Evolutionary conservation across 2,113 vertebrate genomes (phyloP).

Genomic region (Dasyornis broadbenti): DNA sequence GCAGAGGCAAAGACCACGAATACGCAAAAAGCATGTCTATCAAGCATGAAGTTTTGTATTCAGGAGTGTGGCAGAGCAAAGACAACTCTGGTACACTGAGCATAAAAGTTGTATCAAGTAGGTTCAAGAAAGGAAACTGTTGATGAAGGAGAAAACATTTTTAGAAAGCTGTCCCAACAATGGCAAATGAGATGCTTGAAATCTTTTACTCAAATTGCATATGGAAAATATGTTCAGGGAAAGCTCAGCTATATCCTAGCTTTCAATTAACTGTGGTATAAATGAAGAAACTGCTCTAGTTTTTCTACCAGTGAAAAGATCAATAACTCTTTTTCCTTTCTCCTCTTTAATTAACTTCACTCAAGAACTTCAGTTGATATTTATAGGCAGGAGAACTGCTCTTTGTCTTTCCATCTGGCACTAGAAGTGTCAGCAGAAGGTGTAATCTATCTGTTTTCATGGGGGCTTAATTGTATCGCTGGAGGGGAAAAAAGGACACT

Average conservation of each 20-base stretch:
- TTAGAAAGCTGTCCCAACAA: slow-evolving; percentile 32
- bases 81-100: slow-evolving; percentile 43
- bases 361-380: slow-evolving; percentile 12
- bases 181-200: slow-evolving; percentile 33
- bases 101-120: slow-evolving; percentile 59
- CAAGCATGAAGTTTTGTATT: slow-evolving; percentile 45
- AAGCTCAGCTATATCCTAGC: background rate
- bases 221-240: background rate
- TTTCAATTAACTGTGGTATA: slow-evolving; percentile 17
- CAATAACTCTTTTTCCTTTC: background rate
- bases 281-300: slow-evolving; percentile 7
- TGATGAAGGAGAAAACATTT: slow-evolving; percentile 8
- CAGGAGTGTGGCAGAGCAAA: slow-evolving; percentile 14
- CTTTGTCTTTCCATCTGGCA: slow-evolving; percentile 67
- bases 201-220: slow-evolving; percentile 22
- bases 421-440: slow-evolving; percentile 62
- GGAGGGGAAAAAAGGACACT: background rate
- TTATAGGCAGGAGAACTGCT: slow-evolving; percentile 24
- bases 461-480: slow-evolving; percentile 12
- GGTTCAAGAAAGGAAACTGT: slow-evolving; percentile 53
- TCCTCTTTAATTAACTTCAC: background rate
- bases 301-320: background rate
- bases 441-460: slow-evolving; percentile 47
- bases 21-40: slow-evolving; percentile 51
- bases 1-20: slow-evolving; percentile 43